Percentiles rank a stretch among this genome's conserved stretches.
These are phyloP conservation scores for Benitochromis conjunctus DNA, from an alignment of 2,113 vertebrate genomes.

Conservation along the genomic window DNA sequence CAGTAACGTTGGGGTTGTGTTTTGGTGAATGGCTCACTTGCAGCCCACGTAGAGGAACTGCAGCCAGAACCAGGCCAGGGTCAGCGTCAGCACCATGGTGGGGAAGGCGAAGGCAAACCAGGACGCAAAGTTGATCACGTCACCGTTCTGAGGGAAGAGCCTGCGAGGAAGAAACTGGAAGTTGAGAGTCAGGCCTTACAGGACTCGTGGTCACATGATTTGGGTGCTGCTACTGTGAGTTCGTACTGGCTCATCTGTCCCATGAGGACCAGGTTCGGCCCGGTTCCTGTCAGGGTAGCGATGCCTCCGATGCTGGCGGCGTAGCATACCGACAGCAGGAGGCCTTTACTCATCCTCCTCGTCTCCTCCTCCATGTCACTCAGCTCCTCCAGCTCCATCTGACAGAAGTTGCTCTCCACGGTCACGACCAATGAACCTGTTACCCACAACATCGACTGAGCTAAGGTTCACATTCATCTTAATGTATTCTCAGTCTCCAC, in stretches of 20 bases:
- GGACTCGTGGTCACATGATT: neutral
- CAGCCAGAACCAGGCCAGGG: slow-evolving; percentile 89
- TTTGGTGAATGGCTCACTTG: slow-evolving; percentile 75
- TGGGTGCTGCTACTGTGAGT: neutral
- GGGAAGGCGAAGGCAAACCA: slow-evolving; percentile 95
- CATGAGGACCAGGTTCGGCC: slow-evolving; percentile 90
- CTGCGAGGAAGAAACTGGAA: slow-evolving; percentile 56
- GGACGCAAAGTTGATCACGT: slow-evolving; percentile 88
- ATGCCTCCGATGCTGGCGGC: slow-evolving; percentile 95
- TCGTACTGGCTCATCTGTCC: slow-evolving; percentile 93
- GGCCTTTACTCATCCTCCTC: slow-evolving; percentile 78
- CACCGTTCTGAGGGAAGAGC: slow-evolving; percentile 84
- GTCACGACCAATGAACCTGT: neutral
- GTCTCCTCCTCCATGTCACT: slow-evolving; percentile 18
- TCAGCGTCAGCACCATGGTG: slow-evolving; percentile 88
- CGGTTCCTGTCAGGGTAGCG: slow-evolving; percentile 90
- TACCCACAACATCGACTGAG: neutral
- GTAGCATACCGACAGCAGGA: slow-evolving; percentile 88
- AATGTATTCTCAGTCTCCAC: neutral
- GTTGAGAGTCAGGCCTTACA: neutral
- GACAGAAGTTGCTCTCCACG: neutral
- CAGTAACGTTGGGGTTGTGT: neutral
- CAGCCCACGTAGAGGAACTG: slow-evolving; percentile 80
- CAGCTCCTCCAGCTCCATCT: slow-evolving; percentile 31
- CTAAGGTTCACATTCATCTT: neutral